These are phyloP conservation scores for Cebuella pygmaea DNA, from an alignment of 2,797 vertebrate genomes.

Conservation along the genomic window DNA sequence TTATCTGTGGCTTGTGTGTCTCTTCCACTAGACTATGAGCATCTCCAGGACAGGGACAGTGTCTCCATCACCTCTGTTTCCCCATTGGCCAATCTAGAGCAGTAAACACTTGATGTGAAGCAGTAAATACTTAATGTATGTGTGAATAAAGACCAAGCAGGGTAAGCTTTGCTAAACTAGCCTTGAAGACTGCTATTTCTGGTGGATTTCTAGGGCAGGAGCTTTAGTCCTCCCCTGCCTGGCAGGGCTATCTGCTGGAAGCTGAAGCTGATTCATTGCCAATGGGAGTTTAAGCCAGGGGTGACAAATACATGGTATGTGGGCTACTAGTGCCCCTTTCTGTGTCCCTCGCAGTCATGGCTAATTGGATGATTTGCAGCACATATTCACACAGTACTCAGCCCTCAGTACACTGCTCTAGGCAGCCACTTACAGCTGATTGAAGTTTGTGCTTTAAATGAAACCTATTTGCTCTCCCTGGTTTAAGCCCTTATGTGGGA, in stretches of 20 bases:
- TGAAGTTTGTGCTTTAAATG: constrained; percentile 26
- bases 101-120: constrained; percentile 21
- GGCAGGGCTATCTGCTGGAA: background rate
- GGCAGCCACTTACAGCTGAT: background rate
- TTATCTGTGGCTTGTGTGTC: background rate
- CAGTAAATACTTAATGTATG: background rate
- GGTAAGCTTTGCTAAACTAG: background rate
- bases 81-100: background rate
- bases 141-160: background rate
- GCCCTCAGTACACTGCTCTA: background rate
- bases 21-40: background rate
- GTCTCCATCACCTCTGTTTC: background rate
- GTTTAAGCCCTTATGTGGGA: background rate
- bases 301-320: background rate
- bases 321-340: background rate
- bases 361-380: background rate
- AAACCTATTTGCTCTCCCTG: background rate
- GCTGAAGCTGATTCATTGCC: background rate
- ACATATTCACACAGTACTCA: background rate
- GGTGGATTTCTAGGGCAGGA: background rate
- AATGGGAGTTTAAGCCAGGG: background rate
- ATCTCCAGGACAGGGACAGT: background rate
- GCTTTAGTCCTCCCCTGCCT: background rate
- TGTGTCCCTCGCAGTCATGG: background rate
- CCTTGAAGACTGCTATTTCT: background rate